Evolutionary conservation across 2,113 vertebrate species (phyloP).

Genomic region (Chloropsis cyanopogon): DNA sequence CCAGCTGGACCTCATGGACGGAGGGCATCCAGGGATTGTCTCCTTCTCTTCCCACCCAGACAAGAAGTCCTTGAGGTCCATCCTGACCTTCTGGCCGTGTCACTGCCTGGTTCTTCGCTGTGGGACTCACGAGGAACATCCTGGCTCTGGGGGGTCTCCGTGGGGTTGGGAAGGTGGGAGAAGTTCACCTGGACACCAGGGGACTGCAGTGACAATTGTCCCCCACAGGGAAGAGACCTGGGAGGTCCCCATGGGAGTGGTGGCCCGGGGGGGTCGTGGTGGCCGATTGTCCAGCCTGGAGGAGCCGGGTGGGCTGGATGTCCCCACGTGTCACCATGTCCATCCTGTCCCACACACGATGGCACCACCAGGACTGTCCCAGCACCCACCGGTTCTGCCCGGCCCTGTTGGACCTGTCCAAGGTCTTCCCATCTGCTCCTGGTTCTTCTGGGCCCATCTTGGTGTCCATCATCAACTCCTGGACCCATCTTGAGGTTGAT

Average conservation of each 20-base stretch:
- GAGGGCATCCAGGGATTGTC: neutral
- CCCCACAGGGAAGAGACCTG: neutral
- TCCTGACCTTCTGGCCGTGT: neutral
- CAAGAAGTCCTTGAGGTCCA: neutral
- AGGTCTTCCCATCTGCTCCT: neutral
- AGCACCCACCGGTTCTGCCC: accelerated
- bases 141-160: neutral
- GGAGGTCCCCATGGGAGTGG: neutral
- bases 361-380: neutral
- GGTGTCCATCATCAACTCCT: neutral
- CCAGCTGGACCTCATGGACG: neutral
- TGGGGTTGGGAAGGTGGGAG: neutral
- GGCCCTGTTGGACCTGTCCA: neutral
- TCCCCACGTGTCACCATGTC: accelerated
- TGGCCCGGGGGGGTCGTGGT: accelerated
- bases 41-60: accelerated
- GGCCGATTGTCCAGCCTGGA: neutral
- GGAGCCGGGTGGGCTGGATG: neutral
- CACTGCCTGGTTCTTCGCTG: neutral
- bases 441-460: neutral
- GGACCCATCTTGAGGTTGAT: accelerated
- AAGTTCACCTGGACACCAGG: neutral
- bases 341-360: accelerated
- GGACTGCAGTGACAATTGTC: neutral
- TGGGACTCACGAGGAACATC: neutral